Base-by-base conservation (phyloP, 2,888 invertebrate species). In the Nemapogon koenigi region DNA sequence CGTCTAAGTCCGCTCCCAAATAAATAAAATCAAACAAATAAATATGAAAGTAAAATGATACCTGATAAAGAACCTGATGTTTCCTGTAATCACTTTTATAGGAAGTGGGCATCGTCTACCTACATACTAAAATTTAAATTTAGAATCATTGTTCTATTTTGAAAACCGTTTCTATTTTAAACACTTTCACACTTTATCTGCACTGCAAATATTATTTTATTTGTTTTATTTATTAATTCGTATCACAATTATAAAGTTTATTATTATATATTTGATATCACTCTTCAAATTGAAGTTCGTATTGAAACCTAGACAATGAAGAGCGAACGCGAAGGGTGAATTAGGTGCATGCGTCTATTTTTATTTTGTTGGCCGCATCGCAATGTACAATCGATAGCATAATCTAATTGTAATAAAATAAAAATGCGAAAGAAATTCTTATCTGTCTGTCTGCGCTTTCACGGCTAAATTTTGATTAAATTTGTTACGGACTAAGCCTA, bases 321-420 rank as follows among this genome's bases (percentile, higher is more conserved):
- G 17, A 15, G 15, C 16, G 3, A 31, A 16, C n/a, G n/a, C 17
- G 16, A 15, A 3, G n/a, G 19, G 33, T 33, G 13, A 13, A 32
- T n/a, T 33, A 19, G 33, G 13, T 19, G 31, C 33, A 33, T 33
- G 14, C 2, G n/a, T n/a, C 33, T 33, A 33, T 33, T 33, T 33
- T 33, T 33, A 19, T 33, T 33, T 33, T 19, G 18, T 33, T 33
- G 33, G 33, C 33, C 14, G 19, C 18, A 33, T 6, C 13, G 4
- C n/a, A 3, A 17, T 18, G 33, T 33, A 33, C 33, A 19, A 8
- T 33, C 33, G 14, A 19, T 16, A 11, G 4, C 33, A 33, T 11
- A 33, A 19, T 6, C 8, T 18, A 19, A n/a, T n/a, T n/a, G n/a
- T n/a, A n/a, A n/a, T n/a, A n/a, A n/a, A n/a, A n/a, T n/a, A 22